Evolutionary conservation across 1,140 invertebrate species (phyloP).

Genomic region (Drosophila takahashii): DNA sequence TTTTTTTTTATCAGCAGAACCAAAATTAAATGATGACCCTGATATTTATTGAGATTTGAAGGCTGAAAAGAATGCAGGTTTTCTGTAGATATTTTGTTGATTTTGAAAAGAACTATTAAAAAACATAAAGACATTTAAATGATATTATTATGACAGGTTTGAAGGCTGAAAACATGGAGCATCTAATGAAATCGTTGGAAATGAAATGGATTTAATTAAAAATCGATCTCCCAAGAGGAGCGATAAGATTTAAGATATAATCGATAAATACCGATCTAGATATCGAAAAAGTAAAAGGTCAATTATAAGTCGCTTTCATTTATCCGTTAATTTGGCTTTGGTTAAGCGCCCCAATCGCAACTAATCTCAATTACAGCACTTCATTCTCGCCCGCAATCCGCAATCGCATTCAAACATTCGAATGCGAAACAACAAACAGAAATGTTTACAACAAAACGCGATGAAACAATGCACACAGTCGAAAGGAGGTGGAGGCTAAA

Average conservation of each 20-base stretch:
- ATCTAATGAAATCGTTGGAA: neutral
- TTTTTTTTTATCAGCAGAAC: neutral
- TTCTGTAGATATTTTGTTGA: neutral
- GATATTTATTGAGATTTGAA: neutral
- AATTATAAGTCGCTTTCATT: conserved; percentile 17
- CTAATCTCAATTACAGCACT: conserved; percentile 40
- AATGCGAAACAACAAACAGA: conserved; percentile 53
- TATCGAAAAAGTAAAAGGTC: conserved; percentile 12
- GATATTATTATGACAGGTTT: neutral
- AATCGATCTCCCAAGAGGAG: too few relatives aligned
- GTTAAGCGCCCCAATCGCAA: conserved; percentile 18
- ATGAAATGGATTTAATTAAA: neutral
- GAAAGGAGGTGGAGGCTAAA: conserved; percentile 83
- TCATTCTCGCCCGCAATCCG: conserved; percentile 29
- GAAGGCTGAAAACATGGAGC: neutral
- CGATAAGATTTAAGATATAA: too few relatives aligned
- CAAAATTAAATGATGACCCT: neutral
- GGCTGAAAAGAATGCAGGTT: neutral
- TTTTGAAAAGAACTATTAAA: neutral
- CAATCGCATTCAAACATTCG: conserved; percentile 53
- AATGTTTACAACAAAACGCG: conserved; percentile 65
- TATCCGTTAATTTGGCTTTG: conserved; percentile 15
- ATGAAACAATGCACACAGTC: conserved; percentile 72
- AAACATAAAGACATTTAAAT: neutral
- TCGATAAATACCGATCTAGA: neutral